Evolutionary conservation across 2,888 invertebrate species (phyloP), one percentile per base, ranked within the genome.

Genomic region (Rhogogaster chlorosoma): DNA sequence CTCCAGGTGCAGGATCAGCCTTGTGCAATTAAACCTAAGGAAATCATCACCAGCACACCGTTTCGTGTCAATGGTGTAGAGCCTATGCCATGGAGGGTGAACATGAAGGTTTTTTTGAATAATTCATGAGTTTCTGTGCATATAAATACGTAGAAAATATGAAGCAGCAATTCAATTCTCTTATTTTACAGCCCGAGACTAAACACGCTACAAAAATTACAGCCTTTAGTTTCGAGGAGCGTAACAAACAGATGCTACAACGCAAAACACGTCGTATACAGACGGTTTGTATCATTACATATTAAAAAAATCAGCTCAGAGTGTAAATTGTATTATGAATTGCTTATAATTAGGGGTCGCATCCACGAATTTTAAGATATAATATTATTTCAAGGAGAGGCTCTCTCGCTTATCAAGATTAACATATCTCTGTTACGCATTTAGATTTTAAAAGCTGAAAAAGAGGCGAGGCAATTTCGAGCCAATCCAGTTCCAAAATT

Each of bases 181-280:
- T 18, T 53, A 53, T 49, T 77, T 29, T n/a, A 77, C 29, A 77
- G 77, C 61, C 61, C 0, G 61, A 80, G 36, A 57, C 6, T 2
- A 49, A 6, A 32, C 49, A 29, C 10, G 18, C 32, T 61, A 80
- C 61, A 3, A 80, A 38, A 53, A 2, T 29, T 7, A 64, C 10
- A 32, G 87, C 89, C n/a, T 89, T 89, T 9, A 88, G 86, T 36
- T 89, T 89, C 32, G 89, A 89, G 38, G 71, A 32, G 7, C 87
- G 88, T 32, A 86, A 89, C 18, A 87, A 87, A 78, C 83, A 42
- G 22, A 84, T 84, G n/a, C 84, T 84, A 64, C 86, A 87, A 32
- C 88, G 87, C 36, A 86, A 84, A 84, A 83, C 83, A 57, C 86
- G 85, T 7, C 88, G 86, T 18, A n/a, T 85, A 9, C 61, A 85